Evolutionary conservation across 2,888 invertebrate species (phyloP).

Genomic region (Synergus itoensis): DNA sequence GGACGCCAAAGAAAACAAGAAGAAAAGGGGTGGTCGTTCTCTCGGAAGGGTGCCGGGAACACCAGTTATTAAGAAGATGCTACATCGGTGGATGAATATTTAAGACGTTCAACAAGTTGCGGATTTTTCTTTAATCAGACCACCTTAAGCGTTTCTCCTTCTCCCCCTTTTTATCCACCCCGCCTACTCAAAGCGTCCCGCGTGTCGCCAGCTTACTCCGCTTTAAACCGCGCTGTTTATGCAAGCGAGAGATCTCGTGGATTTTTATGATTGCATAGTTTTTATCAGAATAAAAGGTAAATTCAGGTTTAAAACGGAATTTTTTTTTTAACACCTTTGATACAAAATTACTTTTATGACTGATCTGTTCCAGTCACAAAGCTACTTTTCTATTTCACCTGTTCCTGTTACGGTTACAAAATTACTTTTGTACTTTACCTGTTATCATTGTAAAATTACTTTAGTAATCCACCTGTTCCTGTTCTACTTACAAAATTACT

Average conservation of each 20-base stretch:
- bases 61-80: slow-evolving; percentile 75
- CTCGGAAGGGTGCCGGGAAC: slow-evolving; percentile 68
- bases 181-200: background rate
- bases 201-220: slow-evolving; percentile 11
- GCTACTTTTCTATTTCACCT: background rate
- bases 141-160: slow-evolving; percentile 31
- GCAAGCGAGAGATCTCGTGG: slow-evolving; percentile 6
- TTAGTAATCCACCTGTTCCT: background rate
- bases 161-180: background rate
- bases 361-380: background rate
- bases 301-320: no score
- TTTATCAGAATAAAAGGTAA: background rate
- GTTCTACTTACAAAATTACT: slow-evolving; percentile 13
- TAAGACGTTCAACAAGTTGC: slow-evolving; percentile 78
- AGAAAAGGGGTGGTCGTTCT: slow-evolving; percentile 59
- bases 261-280: slow-evolving; percentile 2
- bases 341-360: slow-evolving; percentile 9
- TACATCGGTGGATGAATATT: slow-evolving; percentile 76
- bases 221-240: slow-evolving; percentile 21
- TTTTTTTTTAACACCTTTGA: no score
- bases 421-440: background rate
- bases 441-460: background rate
- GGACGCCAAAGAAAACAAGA: slow-evolving; percentile 51
- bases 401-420: no score
- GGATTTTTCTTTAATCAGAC: slow-evolving; percentile 72